Conservation (phyloP, 1,140 invertebrate species). For the Hetaerina americana region DNA sequence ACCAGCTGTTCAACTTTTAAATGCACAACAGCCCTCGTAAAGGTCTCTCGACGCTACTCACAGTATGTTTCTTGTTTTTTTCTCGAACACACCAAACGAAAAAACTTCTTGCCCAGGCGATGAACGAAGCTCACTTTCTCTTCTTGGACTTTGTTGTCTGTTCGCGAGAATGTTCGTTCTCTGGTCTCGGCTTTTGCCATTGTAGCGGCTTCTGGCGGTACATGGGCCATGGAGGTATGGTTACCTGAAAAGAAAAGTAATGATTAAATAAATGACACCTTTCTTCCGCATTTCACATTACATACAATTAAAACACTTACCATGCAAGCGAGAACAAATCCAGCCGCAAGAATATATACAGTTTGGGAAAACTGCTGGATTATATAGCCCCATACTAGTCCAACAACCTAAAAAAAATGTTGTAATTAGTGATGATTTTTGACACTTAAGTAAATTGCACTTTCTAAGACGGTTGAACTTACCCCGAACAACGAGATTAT, state of each 20-base stretch:
- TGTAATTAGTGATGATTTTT: slow-evolving; percentile 2
- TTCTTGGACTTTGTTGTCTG: slow-evolving; percentile 30
- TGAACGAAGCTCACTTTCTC: slow-evolving; percentile 23
- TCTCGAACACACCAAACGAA: too few relatives aligned
- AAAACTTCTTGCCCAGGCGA: not conserved
- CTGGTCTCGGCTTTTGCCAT: slow-evolving; percentile 69
- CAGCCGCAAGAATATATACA: slow-evolving; percentile 81
- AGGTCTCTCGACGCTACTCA: too few relatives aligned
- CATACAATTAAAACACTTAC: slow-evolving; percentile 35
- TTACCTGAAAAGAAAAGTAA: slow-evolving; percentile 39
- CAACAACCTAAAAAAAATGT: slow-evolving; percentile 47
- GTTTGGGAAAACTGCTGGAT: slow-evolving; percentile 93
- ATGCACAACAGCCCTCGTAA: too few relatives aligned
- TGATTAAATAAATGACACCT: not conserved
- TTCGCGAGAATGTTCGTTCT: slow-evolving; percentile 14
- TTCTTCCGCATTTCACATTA: not conserved
- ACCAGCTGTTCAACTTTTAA: too few relatives aligned
- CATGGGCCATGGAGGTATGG: slow-evolving; percentile 87
- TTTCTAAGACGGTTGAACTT: slow-evolving; percentile 23
- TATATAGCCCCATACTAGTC: slow-evolving; percentile 82
- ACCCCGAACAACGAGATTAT: slow-evolving; percentile 81
- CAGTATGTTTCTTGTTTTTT: too few relatives aligned
- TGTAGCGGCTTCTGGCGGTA: slow-evolving; percentile 72
- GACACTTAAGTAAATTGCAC: slow-evolving; percentile 7
- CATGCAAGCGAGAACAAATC: slow-evolving; percentile 72